Percentiles rank a stretch among this genome's conserved stretches.
These are phyloP conservation scores for Epinephelus cyanopodus DNA, from an alignment of 2,113 vertebrate species.

Conservation along the genomic window DNA sequence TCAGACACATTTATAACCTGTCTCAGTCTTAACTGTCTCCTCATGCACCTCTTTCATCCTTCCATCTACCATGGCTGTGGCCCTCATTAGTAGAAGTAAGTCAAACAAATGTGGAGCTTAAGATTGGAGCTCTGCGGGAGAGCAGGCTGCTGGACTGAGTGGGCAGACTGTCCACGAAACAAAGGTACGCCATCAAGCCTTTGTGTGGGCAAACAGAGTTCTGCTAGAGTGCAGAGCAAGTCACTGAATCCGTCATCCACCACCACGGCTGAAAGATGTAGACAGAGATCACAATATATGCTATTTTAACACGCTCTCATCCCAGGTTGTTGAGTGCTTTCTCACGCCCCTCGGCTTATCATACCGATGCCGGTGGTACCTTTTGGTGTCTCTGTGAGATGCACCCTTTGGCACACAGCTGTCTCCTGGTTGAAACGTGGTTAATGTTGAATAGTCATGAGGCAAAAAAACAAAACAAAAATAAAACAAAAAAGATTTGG, in stretches of 20 bases:
- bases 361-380: no score
- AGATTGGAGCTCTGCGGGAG: not conserved
- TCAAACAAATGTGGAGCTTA: slow-evolving; percentile 34
- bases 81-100: slow-evolving; percentile 30
- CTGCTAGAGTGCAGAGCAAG: not conserved
- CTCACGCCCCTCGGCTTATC: no score
- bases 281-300: not conserved
- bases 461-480: no score
- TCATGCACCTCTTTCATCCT: not conserved
- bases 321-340: no score
- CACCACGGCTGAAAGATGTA: not conserved
- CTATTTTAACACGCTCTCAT: no score
- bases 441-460: no score
- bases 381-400: no score
- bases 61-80: slow-evolving; percentile 8
- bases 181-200: not conserved
- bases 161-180: not conserved
- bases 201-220: not conserved
- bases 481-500: no score
- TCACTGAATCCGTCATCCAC: not conserved
- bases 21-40: slow-evolving; percentile 4
- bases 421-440: no score
- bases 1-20: slow-evolving; percentile 12
- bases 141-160: not conserved
- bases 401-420: no score